phyloP scores from a whole-genome alignment of 2,113 vertebrate species.

The Oceanites oceanicus region DNA sequence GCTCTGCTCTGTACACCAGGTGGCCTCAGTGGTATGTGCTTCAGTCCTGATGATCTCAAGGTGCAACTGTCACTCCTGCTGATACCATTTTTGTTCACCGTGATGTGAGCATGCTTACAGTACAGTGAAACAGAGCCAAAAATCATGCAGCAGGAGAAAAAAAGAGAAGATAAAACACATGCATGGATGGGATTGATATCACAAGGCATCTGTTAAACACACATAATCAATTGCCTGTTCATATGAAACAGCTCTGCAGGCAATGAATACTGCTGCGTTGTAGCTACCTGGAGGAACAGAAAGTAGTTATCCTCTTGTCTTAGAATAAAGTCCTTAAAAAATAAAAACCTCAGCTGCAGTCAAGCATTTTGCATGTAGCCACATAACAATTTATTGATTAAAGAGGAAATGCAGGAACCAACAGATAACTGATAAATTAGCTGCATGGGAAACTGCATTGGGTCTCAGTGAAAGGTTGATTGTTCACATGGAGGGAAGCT shows the following conservation, averaged over 20 bases:
- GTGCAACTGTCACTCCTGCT: neutral
- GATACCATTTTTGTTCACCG: neutral
- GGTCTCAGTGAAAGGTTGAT: neutral
- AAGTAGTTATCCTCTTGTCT: neutral
- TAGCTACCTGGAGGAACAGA: neutral
- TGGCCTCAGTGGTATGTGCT: constrained; percentile 57
- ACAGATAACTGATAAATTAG: neutral
- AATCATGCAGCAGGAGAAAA: neutral
- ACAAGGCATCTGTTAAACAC: constrained; percentile 27
- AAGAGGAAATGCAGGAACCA: neutral
- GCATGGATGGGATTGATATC: neutral
- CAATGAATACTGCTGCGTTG: neutral
- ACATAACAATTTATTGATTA: neutral
- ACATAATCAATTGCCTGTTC: neutral
- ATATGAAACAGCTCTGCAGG: constrained; percentile 3
- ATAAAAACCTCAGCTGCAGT: neutral
- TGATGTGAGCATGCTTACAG: neutral
- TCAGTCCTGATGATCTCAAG: neutral
- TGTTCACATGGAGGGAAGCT: neutral
- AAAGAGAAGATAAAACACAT: neutral
- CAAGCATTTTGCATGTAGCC: neutral
- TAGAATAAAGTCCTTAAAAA: neutral
- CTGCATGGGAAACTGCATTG: neutral
- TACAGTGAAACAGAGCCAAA: neutral
- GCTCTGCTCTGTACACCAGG: constrained; percentile 54